These are phyloP conservation scores for Pogonus chalceus DNA, from an alignment of 1,140 invertebrate species.

Conservation along the genomic window DNA sequence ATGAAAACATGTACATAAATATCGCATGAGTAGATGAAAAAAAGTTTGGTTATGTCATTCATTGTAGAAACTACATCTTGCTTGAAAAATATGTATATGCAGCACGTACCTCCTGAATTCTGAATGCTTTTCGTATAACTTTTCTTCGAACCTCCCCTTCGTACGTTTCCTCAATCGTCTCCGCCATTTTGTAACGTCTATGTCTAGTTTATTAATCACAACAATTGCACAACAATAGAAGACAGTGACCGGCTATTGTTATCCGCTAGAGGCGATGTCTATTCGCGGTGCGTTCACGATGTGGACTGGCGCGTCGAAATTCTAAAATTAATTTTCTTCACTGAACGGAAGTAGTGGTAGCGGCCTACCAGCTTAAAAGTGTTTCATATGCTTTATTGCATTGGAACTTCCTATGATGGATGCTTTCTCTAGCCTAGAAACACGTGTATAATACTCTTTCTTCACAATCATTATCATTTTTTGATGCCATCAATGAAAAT, in stretches of 20 bases:
- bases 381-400: neutral
- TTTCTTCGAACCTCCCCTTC: constrained; percentile 46
- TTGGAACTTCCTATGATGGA: neutral
- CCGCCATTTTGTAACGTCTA: constrained; percentile 13
- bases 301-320: constrained; percentile 19
- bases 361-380: neutral
- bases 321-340: constrained; percentile 27
- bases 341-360: constrained; percentile 19
- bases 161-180: constrained; percentile 35
- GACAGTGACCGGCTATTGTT: constrained; percentile 11
- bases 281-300: constrained; percentile 20
- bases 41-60: constrained; percentile 1
- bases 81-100: neutral
- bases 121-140: constrained; percentile 42
- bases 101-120: constrained; percentile 42
- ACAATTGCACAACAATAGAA: constrained; percentile 2
- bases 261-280: constrained; percentile 14
- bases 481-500: too few relatives aligned
- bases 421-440: constrained; percentile 5
- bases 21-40: neutral
- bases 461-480: neutral
- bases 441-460: neutral
- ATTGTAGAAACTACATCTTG: neutral
- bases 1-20: too few relatives aligned
- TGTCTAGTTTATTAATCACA: neutral